These are phyloP conservation scores for Cheirogaleus major DNA, from an alignment of 2,797 vertebrate genomes.

Conservation along the genomic window DNA sequence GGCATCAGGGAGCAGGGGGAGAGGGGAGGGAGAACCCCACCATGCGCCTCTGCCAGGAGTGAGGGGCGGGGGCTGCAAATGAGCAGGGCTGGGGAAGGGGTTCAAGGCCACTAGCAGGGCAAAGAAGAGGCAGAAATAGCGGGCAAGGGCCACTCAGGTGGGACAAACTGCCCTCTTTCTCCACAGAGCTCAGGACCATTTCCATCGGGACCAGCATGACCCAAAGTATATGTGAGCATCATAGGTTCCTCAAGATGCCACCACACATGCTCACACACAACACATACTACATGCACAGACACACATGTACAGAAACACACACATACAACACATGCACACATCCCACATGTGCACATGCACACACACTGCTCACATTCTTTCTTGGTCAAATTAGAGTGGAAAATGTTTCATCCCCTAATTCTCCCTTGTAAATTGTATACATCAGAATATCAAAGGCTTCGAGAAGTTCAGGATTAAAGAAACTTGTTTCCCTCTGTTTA, in stretches of 20 bases:
- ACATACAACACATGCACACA: not conserved
- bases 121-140: not conserved
- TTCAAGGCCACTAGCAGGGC: not conserved
- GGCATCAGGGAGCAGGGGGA: not conserved
- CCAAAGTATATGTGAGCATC: not conserved
- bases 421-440: not conserved
- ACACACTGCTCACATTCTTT: not conserved
- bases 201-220: not conserved
- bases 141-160: rapidly evolving
- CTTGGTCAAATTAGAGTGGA: not conserved
- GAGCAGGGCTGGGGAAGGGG: not conserved
- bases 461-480: not conserved
- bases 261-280: too few species aligned
- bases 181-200: not conserved
- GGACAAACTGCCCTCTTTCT: not conserved
- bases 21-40: too few species aligned
- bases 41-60: not conserved
- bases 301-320: not conserved
- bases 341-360: rapidly evolving
- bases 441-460: not conserved
- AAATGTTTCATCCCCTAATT: not conserved
- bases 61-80: not conserved
- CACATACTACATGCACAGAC: not conserved
- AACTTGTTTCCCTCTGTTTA: not conserved
- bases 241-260: not conserved